Conservation (phyloP, 2,113 vertebrate species). For the Sinocyclocheilus grahami region DNA sequence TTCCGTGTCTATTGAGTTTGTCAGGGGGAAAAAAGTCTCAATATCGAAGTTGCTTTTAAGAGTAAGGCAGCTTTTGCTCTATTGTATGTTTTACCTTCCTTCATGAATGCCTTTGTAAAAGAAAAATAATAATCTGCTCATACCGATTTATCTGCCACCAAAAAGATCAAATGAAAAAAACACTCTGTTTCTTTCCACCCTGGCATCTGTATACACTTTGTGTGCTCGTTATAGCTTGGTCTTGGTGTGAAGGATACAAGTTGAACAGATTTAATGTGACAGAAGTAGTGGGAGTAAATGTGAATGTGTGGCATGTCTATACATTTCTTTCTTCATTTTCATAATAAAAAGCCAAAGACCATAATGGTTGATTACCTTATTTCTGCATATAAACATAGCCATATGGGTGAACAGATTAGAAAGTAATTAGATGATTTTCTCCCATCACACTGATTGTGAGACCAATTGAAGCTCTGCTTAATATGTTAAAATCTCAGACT, state of each 20-base stretch:
- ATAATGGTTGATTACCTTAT: background rate
- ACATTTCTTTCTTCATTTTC: constrained; percentile 16
- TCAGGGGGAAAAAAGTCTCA: constrained; percentile 48
- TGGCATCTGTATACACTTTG: background rate
- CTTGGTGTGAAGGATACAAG: constrained; percentile 29
- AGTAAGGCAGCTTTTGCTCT: constrained; percentile 36
- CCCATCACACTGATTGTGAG: background rate
- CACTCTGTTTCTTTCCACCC: background rate
- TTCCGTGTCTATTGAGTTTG: constrained; percentile 37
- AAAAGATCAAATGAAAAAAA: constrained; percentile 53
- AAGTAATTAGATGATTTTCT: background rate
- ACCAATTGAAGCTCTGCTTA: background rate
- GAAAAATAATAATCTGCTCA: constrained; percentile 58
- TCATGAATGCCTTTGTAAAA: constrained; percentile 53
- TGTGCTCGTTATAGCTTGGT: constrained; percentile 18
- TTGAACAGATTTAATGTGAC: constrained; percentile 34
- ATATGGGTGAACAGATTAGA: background rate
- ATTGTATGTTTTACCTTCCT: constrained; percentile 15
- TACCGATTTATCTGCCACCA: constrained; percentile 51
- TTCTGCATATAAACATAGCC: background rate
- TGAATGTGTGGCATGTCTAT: constrained; percentile 3
- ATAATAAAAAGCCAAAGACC: background rate
- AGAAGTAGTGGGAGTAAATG: background rate
- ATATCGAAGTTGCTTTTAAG: constrained; percentile 51
- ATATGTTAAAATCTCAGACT: constrained; percentile 25